Conservation (phyloP, 2,113 vertebrate genomes). For the Callithrix jacchus region DNA sequence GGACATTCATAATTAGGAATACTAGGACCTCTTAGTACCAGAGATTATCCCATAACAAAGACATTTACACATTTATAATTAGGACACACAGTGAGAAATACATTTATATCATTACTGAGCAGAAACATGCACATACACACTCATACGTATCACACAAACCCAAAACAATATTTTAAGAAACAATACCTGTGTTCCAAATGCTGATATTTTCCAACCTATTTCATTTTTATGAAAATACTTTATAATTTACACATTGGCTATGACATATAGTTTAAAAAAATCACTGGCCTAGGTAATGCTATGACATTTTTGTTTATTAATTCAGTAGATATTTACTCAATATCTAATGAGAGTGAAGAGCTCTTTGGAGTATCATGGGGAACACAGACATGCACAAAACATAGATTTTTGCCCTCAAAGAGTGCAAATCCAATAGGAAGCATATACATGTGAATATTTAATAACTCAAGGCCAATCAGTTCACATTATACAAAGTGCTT, state of each 20-base stretch:
- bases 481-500: not conserved
- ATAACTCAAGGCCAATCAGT: not conserved
- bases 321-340: not conserved
- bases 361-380: not conserved
- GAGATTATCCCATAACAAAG: not conserved
- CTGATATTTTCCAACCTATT: not conserved
- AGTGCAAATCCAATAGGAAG: not conserved
- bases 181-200: not conserved
- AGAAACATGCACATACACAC: not conserved
- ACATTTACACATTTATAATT: not conserved
- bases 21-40: not conserved
- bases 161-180: not conserved
- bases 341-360: not conserved
- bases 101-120: not conserved
- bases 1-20: not conserved
- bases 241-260: not conserved
- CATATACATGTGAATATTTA: not conserved
- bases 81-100: not conserved
- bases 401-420: not conserved
- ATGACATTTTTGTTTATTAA: constrained; percentile 21
- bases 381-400: not conserved
- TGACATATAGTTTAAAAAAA: not conserved
- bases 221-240: constrained; percentile 38
- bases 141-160: not conserved
- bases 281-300: not conserved